Evolutionary conservation across 2,113 vertebrate species (phyloP).

Genomic region (Aleadryas rufinucha): DNA sequence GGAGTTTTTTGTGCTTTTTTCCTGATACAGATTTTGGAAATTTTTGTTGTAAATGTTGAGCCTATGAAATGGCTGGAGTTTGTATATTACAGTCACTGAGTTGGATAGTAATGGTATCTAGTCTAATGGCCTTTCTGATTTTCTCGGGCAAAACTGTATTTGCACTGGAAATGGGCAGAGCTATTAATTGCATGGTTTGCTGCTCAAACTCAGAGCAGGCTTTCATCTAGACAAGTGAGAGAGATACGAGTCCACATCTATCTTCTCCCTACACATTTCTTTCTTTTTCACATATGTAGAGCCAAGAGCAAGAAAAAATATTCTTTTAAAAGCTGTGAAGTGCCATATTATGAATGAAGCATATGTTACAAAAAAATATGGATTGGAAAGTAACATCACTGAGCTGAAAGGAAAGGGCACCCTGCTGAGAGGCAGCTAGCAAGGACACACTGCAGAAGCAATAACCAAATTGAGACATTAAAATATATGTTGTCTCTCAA

Average conservation of each 20-base stretch:
- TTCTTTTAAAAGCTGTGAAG: neutral
- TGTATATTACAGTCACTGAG: neutral
- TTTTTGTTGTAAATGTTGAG: neutral
- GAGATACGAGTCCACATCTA: neutral
- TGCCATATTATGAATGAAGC: neutral
- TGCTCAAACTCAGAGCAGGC: neutral
- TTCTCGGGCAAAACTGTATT: neutral
- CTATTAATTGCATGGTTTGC: neutral
- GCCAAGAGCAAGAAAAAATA: neutral
- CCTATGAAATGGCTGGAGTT: neutral
- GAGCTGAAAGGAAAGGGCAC: neutral
- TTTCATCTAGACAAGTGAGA: neutral
- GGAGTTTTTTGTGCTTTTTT: neutral
- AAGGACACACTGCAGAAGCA: neutral
- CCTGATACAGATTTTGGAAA: neutral
- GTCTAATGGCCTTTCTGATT: neutral
- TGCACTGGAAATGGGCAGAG: neutral
- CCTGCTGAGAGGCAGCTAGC: neutral
- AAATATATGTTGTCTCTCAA: neutral
- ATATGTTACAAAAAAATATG: neutral
- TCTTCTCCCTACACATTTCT: neutral
- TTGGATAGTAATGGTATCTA: neutral
- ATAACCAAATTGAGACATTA: neutral
- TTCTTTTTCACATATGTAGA: neutral
- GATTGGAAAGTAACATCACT: neutral